phyloP scores from a whole-genome alignment of 1,140 invertebrate genomes.

The Trichomalopsis sarcophagae region DNA sequence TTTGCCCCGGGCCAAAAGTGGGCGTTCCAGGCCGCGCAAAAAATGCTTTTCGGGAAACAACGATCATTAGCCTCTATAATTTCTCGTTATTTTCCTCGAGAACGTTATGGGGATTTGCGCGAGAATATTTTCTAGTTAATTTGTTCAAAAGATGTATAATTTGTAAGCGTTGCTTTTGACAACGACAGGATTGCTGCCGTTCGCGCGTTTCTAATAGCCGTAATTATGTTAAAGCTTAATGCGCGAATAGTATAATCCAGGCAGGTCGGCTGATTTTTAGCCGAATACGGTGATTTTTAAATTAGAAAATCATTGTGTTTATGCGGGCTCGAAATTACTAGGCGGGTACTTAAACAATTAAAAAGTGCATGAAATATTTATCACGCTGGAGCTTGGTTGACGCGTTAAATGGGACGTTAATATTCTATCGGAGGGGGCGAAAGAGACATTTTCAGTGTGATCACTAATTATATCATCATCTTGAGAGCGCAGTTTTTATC shows the following conservation, averaged over 20 bases:
- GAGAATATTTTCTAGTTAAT: conserved; percentile 14
- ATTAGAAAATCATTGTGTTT: conserved; percentile 33
- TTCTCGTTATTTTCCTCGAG: background rate
- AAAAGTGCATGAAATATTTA: conserved; percentile 56
- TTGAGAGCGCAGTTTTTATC: too few relatives aligned
- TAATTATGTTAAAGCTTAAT: conserved; percentile 23
- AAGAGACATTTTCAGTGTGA: background rate
- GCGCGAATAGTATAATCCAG: conserved; percentile 16
- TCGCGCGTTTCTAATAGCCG: background rate
- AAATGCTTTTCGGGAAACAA: background rate
- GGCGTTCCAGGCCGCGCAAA: background rate
- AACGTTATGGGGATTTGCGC: background rate
- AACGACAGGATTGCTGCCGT: background rate
- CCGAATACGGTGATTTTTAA: background rate
- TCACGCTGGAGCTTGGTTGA: background rate
- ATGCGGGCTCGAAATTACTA: conserved; percentile 28
- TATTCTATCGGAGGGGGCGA: background rate
- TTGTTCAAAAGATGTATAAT: background rate
- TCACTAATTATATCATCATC: too few relatives aligned
- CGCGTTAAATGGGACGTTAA: background rate
- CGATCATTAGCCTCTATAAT: background rate
- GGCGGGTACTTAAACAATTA: conserved; percentile 62
- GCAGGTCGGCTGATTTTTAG: background rate
- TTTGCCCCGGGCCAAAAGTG: background rate
- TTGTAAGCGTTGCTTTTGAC: background rate